Evolutionary conservation across 2,888 invertebrate species (phyloP).

Genomic region (Leucophenga maculata): DNA sequence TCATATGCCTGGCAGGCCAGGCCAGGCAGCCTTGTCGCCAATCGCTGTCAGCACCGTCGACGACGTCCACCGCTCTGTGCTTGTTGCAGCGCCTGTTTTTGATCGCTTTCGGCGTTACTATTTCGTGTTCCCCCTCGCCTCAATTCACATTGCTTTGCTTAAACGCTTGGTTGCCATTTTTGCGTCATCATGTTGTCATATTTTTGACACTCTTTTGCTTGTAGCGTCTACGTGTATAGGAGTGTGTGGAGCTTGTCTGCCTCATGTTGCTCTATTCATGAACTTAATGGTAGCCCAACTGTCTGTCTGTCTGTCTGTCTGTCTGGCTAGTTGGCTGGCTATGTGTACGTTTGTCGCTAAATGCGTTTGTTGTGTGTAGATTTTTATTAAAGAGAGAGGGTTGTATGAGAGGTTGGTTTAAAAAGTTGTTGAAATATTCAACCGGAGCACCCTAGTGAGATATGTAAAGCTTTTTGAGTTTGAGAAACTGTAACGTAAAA

Average conservation of each 20-base stretch:
- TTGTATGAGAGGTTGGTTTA: too few relatives aligned
- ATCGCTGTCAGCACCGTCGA: constrained; percentile 45
- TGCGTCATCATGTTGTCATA: constrained; percentile 46
- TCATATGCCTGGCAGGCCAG: constrained; percentile 43
- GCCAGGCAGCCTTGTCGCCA: constrained; percentile 36
- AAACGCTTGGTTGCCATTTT: constrained; percentile 39
- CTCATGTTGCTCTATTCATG: too few relatives aligned
- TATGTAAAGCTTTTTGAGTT: too few relatives aligned
- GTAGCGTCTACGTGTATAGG: neutral
- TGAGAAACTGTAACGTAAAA: too few relatives aligned
- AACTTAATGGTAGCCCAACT: too few relatives aligned
- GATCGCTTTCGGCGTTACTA: too few relatives aligned
- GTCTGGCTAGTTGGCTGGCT: neutral
- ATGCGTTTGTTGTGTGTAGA: neutral
- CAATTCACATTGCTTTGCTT: constrained; percentile 31
- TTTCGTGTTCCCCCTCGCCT: too few relatives aligned
- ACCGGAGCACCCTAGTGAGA: too few relatives aligned
- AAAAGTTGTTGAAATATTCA: too few relatives aligned
- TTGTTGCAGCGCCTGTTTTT: neutral
- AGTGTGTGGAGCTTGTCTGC: too few relatives aligned
- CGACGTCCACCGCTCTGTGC: neutral
- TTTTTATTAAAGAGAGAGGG: constrained; percentile 16
- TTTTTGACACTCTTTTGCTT: constrained; percentile 57
- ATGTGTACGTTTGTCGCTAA: neutral
- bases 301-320: neutral